These are phyloP conservation scores for Xylota segnis DNA, from an alignment of 2,888 invertebrate genomes.

Conservation along the genomic window DNA sequence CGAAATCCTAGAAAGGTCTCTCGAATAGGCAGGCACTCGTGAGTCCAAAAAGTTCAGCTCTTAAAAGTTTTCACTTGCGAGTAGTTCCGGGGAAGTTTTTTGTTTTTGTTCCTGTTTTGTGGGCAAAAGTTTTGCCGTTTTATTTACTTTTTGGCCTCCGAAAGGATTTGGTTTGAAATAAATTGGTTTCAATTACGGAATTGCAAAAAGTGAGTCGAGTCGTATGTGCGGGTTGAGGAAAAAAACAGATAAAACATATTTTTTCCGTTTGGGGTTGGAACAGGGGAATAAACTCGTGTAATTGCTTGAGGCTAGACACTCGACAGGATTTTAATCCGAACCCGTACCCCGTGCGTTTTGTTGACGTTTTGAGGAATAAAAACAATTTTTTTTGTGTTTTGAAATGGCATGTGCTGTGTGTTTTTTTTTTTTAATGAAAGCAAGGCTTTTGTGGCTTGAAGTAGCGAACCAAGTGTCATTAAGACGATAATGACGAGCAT, in stretches of 20 bases:
- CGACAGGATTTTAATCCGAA: slow-evolving; percentile 35
- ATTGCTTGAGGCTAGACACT: slow-evolving; percentile 53
- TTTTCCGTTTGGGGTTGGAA: too few relatives aligned
- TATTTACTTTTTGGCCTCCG: slow-evolving; percentile 25
- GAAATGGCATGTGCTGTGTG: slow-evolving; percentile 9
- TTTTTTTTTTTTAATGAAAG: slow-evolving; percentile 17
- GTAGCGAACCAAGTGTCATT: slow-evolving; percentile 27
- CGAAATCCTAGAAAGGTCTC: slow-evolving; percentile 35
- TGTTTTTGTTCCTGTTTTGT: background rate
- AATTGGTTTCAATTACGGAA: slow-evolving; percentile 63
- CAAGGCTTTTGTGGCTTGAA: slow-evolving; percentile 9
- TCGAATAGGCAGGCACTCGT: slow-evolving; percentile 28
- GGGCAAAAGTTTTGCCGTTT: slow-evolving; percentile 29
- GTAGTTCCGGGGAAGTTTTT: background rate
- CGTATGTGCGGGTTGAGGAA: background rate
- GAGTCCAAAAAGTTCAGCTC: slow-evolving; percentile 7
- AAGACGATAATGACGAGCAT: slow-evolving; percentile 29
- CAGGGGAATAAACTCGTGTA: slow-evolving; percentile 42
- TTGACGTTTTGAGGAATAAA: slow-evolving; percentile 23
- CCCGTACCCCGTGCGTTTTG: background rate
- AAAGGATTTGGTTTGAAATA: slow-evolving; percentile 55
- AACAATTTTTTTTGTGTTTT: slow-evolving; percentile 3
- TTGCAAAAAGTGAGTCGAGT: slow-evolving; percentile 1
- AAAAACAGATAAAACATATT: background rate
- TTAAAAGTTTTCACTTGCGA: background rate